Conservation (phyloP, 2,113 vertebrate species). For the Suricata suricatta region DNA sequence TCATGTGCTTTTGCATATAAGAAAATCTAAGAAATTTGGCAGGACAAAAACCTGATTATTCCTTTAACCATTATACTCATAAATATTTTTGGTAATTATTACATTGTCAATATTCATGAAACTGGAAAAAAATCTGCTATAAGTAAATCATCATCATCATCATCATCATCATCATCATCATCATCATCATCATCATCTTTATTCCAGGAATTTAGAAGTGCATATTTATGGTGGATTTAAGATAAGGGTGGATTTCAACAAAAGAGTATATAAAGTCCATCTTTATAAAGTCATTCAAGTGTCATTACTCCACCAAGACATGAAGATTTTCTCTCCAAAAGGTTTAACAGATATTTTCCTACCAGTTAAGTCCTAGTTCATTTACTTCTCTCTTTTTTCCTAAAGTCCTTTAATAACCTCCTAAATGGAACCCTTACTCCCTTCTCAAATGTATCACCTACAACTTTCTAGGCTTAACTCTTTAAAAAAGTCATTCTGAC, state of each 20-base stretch:
- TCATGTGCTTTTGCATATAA: neutral
- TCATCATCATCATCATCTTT: neutral
- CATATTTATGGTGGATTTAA: neutral
- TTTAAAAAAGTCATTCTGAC: neutral
- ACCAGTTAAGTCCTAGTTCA: neutral
- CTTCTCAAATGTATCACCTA: neutral
- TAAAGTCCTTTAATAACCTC: neutral
- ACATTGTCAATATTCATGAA: neutral
- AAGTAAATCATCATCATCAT: neutral
- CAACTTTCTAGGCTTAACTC: neutral
- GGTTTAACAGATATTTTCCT: neutral
- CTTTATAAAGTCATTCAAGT: neutral
- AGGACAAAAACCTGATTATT: neutral
- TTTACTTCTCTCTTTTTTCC: neutral
- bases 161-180: neutral
- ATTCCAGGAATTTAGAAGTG: neutral
- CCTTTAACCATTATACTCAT: neutral
- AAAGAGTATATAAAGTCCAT: neutral
- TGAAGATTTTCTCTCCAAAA: neutral
- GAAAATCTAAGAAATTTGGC: neutral
- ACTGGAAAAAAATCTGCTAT: neutral
- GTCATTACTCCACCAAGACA: neutral
- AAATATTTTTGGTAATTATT: neutral
- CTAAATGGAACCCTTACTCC: neutral
- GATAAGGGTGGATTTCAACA: neutral